phyloP scores from a whole-genome alignment of 2,888 invertebrate species.

The Drosophila meridionalis region DNA sequence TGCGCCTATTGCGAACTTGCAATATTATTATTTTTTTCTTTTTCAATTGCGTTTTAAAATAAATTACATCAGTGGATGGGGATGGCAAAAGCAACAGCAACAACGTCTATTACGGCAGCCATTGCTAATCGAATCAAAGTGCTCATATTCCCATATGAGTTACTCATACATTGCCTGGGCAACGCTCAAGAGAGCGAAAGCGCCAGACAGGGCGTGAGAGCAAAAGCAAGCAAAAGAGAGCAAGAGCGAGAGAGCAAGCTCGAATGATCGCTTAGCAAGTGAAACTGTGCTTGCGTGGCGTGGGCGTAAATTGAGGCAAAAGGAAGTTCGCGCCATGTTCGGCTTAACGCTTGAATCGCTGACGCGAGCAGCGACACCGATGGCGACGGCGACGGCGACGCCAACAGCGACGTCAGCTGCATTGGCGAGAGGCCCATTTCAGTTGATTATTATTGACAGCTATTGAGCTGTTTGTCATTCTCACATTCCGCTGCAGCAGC shows the following conservation, averaged over 20 bases:
- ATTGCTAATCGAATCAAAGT: slow-evolving; percentile 56
- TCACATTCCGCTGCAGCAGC: slow-evolving; percentile 8
- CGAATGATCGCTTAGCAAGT: background rate
- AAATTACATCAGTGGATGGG: slow-evolving; percentile 65
- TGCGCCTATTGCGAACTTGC: slow-evolving; percentile 54
- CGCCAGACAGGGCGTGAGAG: background rate
- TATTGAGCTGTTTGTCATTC: slow-evolving; percentile 48
- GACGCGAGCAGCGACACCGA: slow-evolving; percentile 1
- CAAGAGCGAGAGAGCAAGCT: background rate
- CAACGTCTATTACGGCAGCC: slow-evolving; percentile 36
- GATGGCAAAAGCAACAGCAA: slow-evolving; percentile 13
- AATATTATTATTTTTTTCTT: slow-evolving; percentile 28
- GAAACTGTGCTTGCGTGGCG: slow-evolving; percentile 3
- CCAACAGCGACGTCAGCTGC: slow-evolving; percentile 28
- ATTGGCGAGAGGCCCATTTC: slow-evolving; percentile 26
- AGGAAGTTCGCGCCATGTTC: slow-evolving; percentile 44
- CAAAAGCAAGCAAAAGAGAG: background rate
- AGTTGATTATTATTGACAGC: slow-evolving; percentile 64
- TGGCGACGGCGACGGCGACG: background rate
- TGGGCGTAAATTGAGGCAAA: slow-evolving; percentile 3
- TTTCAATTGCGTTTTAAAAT: slow-evolving; percentile 76
- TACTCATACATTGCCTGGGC: slow-evolving; percentile 39
- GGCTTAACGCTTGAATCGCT: slow-evolving; percentile 19
- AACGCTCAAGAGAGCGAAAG: slow-evolving; percentile 6
- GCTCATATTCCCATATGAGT: slow-evolving; percentile 57